phyloP scores from a whole-genome alignment of 1,140 invertebrate genomes.

The Drosophila athabasca region DNA sequence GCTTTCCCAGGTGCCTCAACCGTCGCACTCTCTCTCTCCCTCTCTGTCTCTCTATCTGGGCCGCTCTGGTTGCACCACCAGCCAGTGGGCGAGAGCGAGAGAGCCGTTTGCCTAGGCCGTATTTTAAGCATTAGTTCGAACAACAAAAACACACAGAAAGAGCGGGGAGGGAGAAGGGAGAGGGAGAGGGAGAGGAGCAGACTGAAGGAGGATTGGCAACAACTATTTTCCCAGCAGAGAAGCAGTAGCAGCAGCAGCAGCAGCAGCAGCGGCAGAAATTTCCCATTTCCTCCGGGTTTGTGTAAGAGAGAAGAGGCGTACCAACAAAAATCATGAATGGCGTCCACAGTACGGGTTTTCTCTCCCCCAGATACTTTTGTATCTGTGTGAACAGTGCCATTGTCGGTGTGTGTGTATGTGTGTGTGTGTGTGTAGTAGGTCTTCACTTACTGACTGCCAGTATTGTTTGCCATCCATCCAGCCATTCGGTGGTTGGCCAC shows the following conservation, averaged over 20 bases:
- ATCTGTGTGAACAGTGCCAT: conserved; percentile 10
- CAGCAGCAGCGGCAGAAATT: background rate
- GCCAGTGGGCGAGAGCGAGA: background rate
- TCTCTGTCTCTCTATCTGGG: background rate
- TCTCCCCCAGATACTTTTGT: conserved; percentile 13
- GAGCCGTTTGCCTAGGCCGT: conserved; percentile 56
- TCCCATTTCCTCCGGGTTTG: background rate
- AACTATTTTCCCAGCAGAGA: conserved; percentile 57
- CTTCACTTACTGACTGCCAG: conserved; percentile 80
- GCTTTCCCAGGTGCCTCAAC: conserved; percentile 47
- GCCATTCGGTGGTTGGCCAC: conserved; percentile 28
- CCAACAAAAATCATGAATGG: conserved; percentile 74
- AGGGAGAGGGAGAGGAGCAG: conserved; percentile 6
- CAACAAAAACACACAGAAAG: conserved; percentile 68
- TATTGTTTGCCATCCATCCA: conserved; percentile 54
- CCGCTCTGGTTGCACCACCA: background rate
- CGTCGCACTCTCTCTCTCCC: conserved; percentile 1
- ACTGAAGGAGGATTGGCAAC: conserved; percentile 1
- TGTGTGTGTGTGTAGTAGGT: conserved; percentile 41
- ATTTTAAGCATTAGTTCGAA: conserved; percentile 82
- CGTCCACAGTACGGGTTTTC: conserved; percentile 39
- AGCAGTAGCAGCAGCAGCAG: background rate
- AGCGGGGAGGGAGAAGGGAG: conserved; percentile 6
- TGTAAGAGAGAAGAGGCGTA: conserved; percentile 30
- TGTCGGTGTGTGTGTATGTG: conserved; percentile 23